Percentiles rank a stretch among this genome's conserved stretches.
Conservation (phyloP, 2,888 invertebrate species). For the Drosophila sordidula region DNA sequence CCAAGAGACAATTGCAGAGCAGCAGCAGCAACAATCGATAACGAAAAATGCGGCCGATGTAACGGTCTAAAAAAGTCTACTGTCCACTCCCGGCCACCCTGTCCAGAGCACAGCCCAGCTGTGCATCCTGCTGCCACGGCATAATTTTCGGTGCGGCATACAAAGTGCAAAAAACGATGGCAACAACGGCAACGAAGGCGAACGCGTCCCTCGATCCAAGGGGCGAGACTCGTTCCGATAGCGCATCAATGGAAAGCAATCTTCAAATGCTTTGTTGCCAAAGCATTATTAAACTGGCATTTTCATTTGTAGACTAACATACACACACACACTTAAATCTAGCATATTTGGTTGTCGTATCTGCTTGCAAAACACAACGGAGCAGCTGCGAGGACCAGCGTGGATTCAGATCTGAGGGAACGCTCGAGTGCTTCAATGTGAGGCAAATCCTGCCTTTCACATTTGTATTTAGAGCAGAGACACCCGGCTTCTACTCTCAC, state of each 20-base stretch:
- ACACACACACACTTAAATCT: slow-evolving; percentile 19
- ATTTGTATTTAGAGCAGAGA: slow-evolving; percentile 66
- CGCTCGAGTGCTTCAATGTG: slow-evolving; percentile 47
- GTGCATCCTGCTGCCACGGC: slow-evolving; percentile 23
- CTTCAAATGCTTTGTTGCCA: slow-evolving; percentile 75
- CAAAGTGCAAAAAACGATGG: slow-evolving; percentile 18
- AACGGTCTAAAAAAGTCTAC: slow-evolving; percentile 19
- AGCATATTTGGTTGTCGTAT: slow-evolving; percentile 52
- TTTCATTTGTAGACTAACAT: slow-evolving; percentile 64
- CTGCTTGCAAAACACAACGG: slow-evolving; percentile 41
- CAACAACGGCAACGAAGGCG: slow-evolving; percentile 9
- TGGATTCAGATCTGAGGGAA: slow-evolving; percentile 14
- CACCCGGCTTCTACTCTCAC: slow-evolving; percentile 5
- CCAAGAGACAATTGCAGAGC: slow-evolving; percentile 24
- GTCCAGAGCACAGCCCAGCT: neutral
- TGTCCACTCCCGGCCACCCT: neutral
- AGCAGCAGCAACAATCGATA: slow-evolving; percentile 33
- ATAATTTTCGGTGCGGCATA: slow-evolving; percentile 44
- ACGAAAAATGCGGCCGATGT: slow-evolving; percentile 22
- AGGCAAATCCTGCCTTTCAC: slow-evolving; percentile 58
- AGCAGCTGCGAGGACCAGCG: slow-evolving; percentile 26
- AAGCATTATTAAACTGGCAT: slow-evolving; percentile 76
- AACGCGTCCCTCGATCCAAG: slow-evolving; percentile 15
- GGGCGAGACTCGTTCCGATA: slow-evolving; percentile 39
- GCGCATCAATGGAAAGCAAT: slow-evolving; percentile 71